phyloP scores from a whole-genome alignment of 2,888 invertebrate species.

The Biston stratarius region DNA sequence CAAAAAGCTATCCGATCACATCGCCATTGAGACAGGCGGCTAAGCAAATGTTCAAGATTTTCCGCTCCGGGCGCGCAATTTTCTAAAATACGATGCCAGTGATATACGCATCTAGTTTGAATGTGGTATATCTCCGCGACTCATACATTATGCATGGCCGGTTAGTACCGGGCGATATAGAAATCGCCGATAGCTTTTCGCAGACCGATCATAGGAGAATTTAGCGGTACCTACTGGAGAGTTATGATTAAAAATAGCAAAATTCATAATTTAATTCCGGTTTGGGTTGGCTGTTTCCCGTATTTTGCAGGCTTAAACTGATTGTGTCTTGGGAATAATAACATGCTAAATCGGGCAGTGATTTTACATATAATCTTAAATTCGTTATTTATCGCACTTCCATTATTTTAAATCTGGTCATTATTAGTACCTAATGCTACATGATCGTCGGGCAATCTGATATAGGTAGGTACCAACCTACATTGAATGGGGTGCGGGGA shows the following conservation, averaged over 20 bases:
- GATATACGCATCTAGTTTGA: conserved; percentile 30
- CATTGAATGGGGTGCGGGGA: too few relatives aligned
- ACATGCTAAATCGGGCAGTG: too few relatives aligned
- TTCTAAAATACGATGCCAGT: conserved; percentile 23
- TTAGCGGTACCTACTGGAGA: not conserved
- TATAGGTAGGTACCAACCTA: too few relatives aligned
- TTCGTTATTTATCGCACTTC: too few relatives aligned
- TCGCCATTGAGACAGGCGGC: not conserved
- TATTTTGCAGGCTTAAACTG: too few relatives aligned
- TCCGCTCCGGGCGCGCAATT: conserved; percentile 21
- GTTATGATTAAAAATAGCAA: not conserved
- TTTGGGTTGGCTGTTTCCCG: too few relatives aligned
- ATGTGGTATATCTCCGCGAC: conserved; percentile 10
- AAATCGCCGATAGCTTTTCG: conserved; percentile 12
- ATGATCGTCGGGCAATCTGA: too few relatives aligned
- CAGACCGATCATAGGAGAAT: conserved; percentile 6
- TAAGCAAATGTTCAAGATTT: conserved; percentile 18
- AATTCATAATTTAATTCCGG: not conserved
- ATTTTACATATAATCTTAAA: too few relatives aligned
- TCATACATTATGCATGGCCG: conserved; percentile 35
- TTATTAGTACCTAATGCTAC: too few relatives aligned
- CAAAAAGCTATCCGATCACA: too few relatives aligned
- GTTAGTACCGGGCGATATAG: conserved; percentile 21
- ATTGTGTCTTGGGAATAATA: too few relatives aligned
- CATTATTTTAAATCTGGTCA: too few relatives aligned